Evolutionary conservation across 92 coral and sea anemone genomes (phyloP), one percentile per base, ranked within the genome.

Genomic region (Porites evermanni): DNA sequence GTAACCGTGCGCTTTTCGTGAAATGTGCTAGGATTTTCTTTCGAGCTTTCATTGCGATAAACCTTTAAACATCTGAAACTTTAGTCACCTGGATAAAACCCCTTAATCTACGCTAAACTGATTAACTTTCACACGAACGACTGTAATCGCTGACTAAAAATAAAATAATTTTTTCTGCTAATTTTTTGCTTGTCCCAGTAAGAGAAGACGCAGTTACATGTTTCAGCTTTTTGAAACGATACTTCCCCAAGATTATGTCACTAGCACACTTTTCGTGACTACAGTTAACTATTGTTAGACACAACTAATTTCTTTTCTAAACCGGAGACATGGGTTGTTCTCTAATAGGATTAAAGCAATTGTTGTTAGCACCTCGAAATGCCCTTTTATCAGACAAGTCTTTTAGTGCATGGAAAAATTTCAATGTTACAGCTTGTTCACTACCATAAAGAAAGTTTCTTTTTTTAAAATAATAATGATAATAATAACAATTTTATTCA

Each of bases 111-210:
- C 8, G 6, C 9, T 70, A 81, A 58, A 44, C 77, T 51, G 78
- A 71, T 81, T 81, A 81, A 81, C 24, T 38, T 47, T 18, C 26
- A 71, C 86, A 59, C 78, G 78, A 13, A 74, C 50, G n/a, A 54
- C 16, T 21, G 68, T 61, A 17, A 60, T 26, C 54, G 18, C 23
- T 67, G 12, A 16, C 18, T 13, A 56, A 24, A 69, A 81, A 59
- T 47, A 81, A 81, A 81, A 26, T 58, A n/a, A 29, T 1, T 59
- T 61, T 60, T 18, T 4, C 54, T 19, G 14, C 13, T 32, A 13
- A 0, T 8, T 38, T 20, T 7, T 65, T 38, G 13, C 47, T 78
- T 63, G 86, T 71, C 19, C 7, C 26, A 23, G 6, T 2, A 23
- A 1, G 1, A 56, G 2, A 6, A 69, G 19, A 59, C 18, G 19